Conservation (phyloP, 1,140 invertebrate species). For the fruit fly (Drosophila melanogaster) region DNA sequence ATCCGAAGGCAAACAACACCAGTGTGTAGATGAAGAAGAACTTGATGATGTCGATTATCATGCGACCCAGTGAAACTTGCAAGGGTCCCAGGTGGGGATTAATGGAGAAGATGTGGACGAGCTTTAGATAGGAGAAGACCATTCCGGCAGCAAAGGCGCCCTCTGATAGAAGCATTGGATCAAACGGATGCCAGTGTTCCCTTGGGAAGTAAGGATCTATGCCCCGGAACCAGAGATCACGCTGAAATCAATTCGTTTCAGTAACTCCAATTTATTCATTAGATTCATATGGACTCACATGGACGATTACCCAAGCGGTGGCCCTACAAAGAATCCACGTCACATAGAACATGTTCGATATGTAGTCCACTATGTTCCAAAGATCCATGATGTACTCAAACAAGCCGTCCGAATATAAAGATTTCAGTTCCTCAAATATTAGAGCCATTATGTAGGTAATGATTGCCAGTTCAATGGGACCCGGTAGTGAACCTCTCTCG, state of each 20-base stretch:
- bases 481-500: conserved; percentile 93
- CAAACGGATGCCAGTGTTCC: conserved; percentile 96
- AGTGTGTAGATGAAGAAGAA: conserved; percentile 97
- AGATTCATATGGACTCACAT: conserved; percentile 85
- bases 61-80: conserved; percentile 93
- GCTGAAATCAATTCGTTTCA: conserved; percentile 84
- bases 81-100: conserved; percentile 97
- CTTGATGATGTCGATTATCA: conserved; percentile 97
- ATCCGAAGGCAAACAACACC: conserved; percentile 95
- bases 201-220: conserved; percentile 92
- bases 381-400: conserved; percentile 95
- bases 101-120: conserved; percentile 98
- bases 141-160: conserved; percentile 97
- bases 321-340: conserved; percentile 94
- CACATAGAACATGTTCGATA: conserved; percentile 97
- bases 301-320: conserved; percentile 91
- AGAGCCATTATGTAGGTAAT: conserved; percentile 94
- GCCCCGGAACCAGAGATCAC: conserved; percentile 88
- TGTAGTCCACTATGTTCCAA: conserved; percentile 99
- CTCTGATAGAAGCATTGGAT: conserved; percentile 97
- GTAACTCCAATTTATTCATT: neutral
- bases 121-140: conserved; percentile 97
- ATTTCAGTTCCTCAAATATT: conserved; percentile 94
- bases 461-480: conserved; percentile 92
- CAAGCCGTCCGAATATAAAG: conserved; percentile 95